Evolutionary conservation across 1,140 invertebrate species (phyloP), one percentile per base, ranked within the genome.

Genomic region (Aporrectodea caliginosa): DNA sequence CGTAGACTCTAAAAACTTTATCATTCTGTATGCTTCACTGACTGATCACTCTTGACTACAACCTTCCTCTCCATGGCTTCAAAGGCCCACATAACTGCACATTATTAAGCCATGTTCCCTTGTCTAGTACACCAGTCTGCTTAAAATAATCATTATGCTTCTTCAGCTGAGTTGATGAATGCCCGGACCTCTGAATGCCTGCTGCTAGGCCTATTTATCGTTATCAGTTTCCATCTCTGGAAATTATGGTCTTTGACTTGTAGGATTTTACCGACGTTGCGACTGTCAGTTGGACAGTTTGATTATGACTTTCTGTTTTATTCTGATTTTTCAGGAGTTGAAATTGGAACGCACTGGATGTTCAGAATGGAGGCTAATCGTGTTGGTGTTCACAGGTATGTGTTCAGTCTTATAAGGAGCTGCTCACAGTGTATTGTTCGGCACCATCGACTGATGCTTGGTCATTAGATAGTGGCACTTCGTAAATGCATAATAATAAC

Each of bases 291-390:
- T 73, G 58, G 14, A 16, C 30, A 0, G 30, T 29, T 1, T 74
- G n/a, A 29, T 31, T 74, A 33, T 74, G n/a, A 32, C 16, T 2
- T n/a, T 43, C 32, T 73, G 58, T 78, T 27, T 1, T 72, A 92
- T 16, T 95, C 93, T 87, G 94, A 75, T 75, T 31, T 95, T 81
- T 31, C 81, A 88, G 88, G 85, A 80, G 84, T 89, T 73, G 84
- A 84, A 33, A 83, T 89, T 72, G 88, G 88, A 1, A 85, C 85
- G 22, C 72, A 77, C 1, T 89, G 88, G 88, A 68, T 81, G 69
- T 88, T 84, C 2, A 79, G 88, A n/a, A 84, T 88, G 79, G 87
- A 88, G 75, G 87, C 87, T 79, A 86, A 84, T 79, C 68, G 77
- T 77, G 87, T 83, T 83, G 87, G 87, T 22, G 81, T 89, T 12